Base-by-base conservation (phyloP, 2,797 vertebrate genomes). In the Schizopygopsis malacanthus region DNA sequence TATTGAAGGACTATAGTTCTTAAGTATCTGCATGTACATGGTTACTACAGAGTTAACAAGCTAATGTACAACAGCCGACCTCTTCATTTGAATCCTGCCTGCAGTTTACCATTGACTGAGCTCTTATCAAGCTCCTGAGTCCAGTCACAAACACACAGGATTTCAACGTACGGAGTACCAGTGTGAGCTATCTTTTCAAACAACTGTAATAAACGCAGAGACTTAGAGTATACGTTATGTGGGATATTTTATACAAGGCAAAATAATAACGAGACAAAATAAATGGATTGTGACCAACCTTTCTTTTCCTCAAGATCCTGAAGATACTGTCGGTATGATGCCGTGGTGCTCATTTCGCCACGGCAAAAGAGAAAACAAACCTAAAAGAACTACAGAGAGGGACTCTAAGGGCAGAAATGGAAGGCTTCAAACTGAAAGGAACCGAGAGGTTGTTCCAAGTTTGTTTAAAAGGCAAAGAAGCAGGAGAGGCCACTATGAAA, bases 221-320 rank as follows among this genome's bases (percentile, higher is more conserved):
- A 71, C 43, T 72, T 1, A 50, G 16, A 39, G 20, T 12, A 59
- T 70, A 69, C 43, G 18, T 52, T 37, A 47, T 7, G 28, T 54
- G n/a, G 16, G 8, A 79, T 79, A 78, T 71, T 61, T 47, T n/a
- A 47, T 56, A 45, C 13, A 85, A 61, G 25, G 5, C 13, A 76
- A 45, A 9, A 11, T 16, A 77, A 16, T 7, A 72, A 33, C 9
- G 76, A 2, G 6, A 79, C 37, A 70, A 50, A n/a, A 50, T 20
- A 83, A 54, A 56, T 10, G 37, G 52, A 90, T 79, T 25, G 45
- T 33, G 73, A 95, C 95, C 86, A 25, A 96, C 95, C 95, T 96
- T 92, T 92, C 92, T 96, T 96, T 89, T 95, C 91, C 90, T 94
- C 95, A 52, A 96, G 91, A 12, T 91, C 95, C 91, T 91, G 95